A percentile compares a stretch with the other conserved stretches of the same genome.
Evolutionary conservation across 2,888 invertebrate species (phyloP).

Genomic region (Aleiodes alternator): DNA sequence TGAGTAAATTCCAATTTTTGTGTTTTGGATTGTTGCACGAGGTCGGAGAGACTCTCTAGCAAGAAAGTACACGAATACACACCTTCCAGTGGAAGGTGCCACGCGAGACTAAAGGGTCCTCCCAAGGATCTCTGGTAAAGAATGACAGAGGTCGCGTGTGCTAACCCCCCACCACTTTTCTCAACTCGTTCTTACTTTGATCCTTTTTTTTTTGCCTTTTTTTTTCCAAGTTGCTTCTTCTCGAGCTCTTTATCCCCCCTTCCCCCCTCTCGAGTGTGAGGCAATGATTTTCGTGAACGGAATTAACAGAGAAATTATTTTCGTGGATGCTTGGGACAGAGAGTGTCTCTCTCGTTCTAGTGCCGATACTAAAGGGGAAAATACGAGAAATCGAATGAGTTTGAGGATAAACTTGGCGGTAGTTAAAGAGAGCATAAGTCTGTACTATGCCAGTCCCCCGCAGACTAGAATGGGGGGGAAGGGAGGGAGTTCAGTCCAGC

Average conservation of each 20-base stretch:
- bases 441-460: constrained; percentile 56
- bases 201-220: constrained; percentile 9
- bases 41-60: too few species aligned
- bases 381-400: constrained; percentile 41
- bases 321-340: too few species aligned
- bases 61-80: constrained; percentile 37
- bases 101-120: constrained; percentile 55
- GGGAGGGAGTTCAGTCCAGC: constrained; percentile 67
- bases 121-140: constrained; percentile 34
- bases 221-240: background rate
- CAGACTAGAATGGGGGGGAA: constrained; percentile 58
- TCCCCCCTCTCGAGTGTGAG: background rate
- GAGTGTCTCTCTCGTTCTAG: background rate
- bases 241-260: constrained; percentile 34
- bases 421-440: constrained; percentile 12
- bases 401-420: constrained; percentile 35
- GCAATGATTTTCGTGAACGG: background rate
- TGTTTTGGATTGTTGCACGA: too few species aligned
- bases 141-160: constrained; percentile 48
- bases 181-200: background rate
- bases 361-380: background rate
- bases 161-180: constrained; percentile 28
- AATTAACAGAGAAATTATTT: too few species aligned
- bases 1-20: too few species aligned
- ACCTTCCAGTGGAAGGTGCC: constrained; percentile 56